These are phyloP conservation scores for Cosmorhoe ocellata DNA, from an alignment of 2,888 invertebrate species.

Conservation along the genomic window DNA sequence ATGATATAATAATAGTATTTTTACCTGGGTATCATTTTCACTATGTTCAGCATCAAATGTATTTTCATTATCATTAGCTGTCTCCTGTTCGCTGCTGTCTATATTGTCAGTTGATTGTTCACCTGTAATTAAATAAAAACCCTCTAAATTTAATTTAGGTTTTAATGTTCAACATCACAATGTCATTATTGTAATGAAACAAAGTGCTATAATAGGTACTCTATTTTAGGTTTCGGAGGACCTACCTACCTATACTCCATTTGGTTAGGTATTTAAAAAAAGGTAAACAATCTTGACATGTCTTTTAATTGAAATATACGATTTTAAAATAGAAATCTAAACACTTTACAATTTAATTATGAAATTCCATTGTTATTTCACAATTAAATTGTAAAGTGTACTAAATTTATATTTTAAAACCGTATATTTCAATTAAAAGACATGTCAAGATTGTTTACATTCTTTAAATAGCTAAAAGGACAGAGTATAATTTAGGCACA, in stretches of 20 bases:
- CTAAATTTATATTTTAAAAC: too few species aligned
- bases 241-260: too few species aligned
- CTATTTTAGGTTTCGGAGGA: slow-evolving; percentile 25
- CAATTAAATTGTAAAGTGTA: too few species aligned
- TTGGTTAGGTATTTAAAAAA: too few species aligned
- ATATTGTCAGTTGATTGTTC: slow-evolving; percentile 25
- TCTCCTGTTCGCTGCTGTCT: slow-evolving; percentile 24
- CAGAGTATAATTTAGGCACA: slow-evolving; percentile 23
- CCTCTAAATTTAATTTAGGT: slow-evolving; percentile 11
- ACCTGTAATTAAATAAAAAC: slow-evolving; percentile 18
- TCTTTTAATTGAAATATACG: too few species aligned
- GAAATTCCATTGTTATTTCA: too few species aligned
- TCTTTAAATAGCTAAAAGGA: too few species aligned
- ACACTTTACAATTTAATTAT: too few species aligned
- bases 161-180: slow-evolving; percentile 20
- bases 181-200: slow-evolving; percentile 22
- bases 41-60: slow-evolving; percentile 22
- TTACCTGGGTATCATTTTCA: slow-evolving; percentile 21
- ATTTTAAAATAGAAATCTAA: too few species aligned
- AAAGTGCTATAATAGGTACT: slow-evolving; percentile 16
- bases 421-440: too few species aligned
- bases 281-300: too few species aligned
- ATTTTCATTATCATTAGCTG: slow-evolving; percentile 25
- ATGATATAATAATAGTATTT: slow-evolving; percentile 23
- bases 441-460: too few species aligned